Base-by-base conservation (phyloP, 2,797 vertebrate genomes). In the Corythornis leucogaster region DNA sequence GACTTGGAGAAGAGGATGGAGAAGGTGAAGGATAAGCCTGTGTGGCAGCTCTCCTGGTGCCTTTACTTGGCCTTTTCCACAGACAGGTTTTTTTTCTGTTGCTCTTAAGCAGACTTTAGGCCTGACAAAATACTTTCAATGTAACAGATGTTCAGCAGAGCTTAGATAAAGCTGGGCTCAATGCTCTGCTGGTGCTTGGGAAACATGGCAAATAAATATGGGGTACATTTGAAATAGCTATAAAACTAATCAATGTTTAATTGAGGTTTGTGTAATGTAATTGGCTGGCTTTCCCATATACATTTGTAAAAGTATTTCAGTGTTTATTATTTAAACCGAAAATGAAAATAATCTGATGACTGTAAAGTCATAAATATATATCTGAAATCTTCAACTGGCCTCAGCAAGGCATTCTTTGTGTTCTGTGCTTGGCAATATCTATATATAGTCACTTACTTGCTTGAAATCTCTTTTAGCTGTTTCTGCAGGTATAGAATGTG, bases 391-490 rank as follows among this genome's bases (percentile, higher is more conserved):
- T 51, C 66, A 64, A 12, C 22, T 66, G 62, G 15, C 6, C 12
- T 5, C 40, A 66, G 58, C 87, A n/a, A 54, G 19, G 17, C 17
- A 4, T 74, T 63, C 54, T 43, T 48, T 40, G 2, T 15, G 7
- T 85, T 87, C 30, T 58, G 0, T 59, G 31, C 6, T 4, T 79
- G 25, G 85, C 21, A 25, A 26, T 67, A 64, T 62, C 26, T 66
- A 2, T 66, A 9, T 64, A 8, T 40, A 75, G 46, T 86, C 86
- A 89, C 53, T 68, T 79, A 91, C 53, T 68, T 79, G 14, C 21
- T 78, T 75, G 33, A 66, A 71, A 85, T 90, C 18, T 93, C 9
- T 86, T 91, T 57, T 69, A 91, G 84, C 50, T 82, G 2, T 91
- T 89, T 85, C 79, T 92, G 54, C 85, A 93, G 91, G 66, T 90